phyloP scores from a whole-genome alignment of 2,797 vertebrate species.

The Argya squamiceps region DNA sequence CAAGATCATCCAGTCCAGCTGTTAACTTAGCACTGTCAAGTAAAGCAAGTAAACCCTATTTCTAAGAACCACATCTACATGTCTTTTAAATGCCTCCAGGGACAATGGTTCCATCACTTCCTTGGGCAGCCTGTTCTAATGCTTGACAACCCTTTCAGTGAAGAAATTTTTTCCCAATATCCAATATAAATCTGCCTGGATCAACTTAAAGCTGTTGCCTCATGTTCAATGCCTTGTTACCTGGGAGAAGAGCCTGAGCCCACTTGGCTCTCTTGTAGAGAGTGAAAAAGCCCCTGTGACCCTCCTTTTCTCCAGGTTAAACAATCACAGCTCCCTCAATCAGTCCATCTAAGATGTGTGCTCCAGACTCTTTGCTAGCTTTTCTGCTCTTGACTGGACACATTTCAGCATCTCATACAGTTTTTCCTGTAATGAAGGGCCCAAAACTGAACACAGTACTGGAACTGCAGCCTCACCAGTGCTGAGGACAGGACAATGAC shows the following conservation, averaged over 20 bases:
- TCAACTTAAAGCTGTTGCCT: neutral
- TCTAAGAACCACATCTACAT: accelerated
- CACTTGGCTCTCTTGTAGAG: neutral
- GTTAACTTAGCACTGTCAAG: neutral
- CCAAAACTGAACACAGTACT: neutral
- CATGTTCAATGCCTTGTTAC: neutral
- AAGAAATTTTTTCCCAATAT: neutral
- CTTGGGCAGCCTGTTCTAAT: neutral
- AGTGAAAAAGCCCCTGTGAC: neutral
- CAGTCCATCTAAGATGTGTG: accelerated
- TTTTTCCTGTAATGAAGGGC: neutral
- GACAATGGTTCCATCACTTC: neutral
- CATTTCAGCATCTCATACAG: neutral
- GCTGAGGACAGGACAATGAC: neutral
- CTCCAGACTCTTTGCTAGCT: neutral
- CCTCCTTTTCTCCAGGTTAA: neutral
- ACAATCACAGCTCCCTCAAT: neutral
- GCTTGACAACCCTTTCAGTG: neutral
- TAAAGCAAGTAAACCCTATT: neutral
- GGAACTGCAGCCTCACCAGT: accelerated
- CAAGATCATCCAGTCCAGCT: neutral
- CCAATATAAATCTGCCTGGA: neutral
- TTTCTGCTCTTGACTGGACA: neutral
- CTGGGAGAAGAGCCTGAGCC: neutral
- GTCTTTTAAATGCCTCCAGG: neutral